Percentiles rank a stretch among this genome's conserved stretches.
These are phyloP conservation scores for Mesocricetus auratus DNA, from an alignment of 2,113 vertebrate genomes.

Conservation along the genomic window DNA sequence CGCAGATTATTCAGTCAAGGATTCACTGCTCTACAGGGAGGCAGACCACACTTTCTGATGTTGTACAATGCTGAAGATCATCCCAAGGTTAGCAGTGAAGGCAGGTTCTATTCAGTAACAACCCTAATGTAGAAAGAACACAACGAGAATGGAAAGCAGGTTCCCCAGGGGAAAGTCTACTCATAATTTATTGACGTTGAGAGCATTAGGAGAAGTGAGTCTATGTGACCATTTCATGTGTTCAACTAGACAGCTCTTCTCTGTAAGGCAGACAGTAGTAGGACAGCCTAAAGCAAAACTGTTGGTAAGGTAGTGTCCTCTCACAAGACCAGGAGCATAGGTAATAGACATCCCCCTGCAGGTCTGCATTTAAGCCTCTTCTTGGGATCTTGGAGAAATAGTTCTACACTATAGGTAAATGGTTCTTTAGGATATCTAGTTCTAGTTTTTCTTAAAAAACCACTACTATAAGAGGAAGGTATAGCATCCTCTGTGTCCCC, in stretches of 20 bases:
- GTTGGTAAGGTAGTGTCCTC: background rate
- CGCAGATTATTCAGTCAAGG: rapidly evolving
- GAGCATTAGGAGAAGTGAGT: background rate
- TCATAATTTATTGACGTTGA: background rate
- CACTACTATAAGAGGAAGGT: background rate
- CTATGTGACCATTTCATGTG: too few species aligned
- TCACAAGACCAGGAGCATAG: background rate
- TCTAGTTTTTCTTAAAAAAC: background rate
- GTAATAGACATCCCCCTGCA: background rate
- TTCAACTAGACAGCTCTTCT: background rate
- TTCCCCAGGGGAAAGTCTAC: background rate
- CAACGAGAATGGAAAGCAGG: background rate
- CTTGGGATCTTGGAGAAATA: background rate
- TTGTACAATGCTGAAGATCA: background rate
- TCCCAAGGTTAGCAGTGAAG: background rate
- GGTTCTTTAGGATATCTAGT: background rate
- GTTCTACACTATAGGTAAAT: background rate
- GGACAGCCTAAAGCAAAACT: background rate
- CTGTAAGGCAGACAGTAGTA: background rate
- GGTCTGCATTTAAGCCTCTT: background rate
- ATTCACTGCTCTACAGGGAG: background rate
- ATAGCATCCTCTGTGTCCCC: too few species aligned
- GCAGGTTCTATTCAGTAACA: background rate
- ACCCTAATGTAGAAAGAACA: background rate
- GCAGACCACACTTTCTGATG: background rate